phyloP scores from a whole-genome alignment of 35 echinoderm and acorn worm species.

The Holothuria glaberrima region DNA sequence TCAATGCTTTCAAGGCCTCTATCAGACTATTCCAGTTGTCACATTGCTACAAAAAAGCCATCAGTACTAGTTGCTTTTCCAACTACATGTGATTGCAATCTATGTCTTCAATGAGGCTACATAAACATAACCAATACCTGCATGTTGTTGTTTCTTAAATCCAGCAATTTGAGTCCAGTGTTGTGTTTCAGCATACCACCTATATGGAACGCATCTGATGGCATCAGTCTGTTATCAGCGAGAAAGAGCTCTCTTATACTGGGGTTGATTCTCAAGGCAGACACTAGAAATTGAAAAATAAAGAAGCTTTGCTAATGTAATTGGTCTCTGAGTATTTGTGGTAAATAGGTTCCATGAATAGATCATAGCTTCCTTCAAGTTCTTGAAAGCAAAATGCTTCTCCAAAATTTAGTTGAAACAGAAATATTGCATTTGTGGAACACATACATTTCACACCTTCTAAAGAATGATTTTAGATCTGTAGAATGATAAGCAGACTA shows the following conservation, averaged over 20 bases:
- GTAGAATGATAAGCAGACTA: no score
- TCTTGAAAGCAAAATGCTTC: no score
- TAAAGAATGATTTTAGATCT: no score
- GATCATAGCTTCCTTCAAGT: no score
- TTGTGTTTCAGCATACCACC: constrained; percentile 97
- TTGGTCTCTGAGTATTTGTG: no score
- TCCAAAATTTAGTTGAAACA: no score
- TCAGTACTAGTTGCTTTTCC: background rate
- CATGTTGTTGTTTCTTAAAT: constrained; percentile 95
- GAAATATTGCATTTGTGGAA: no score
- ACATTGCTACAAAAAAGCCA: background rate
- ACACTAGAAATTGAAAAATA: constrained; percentile 51
- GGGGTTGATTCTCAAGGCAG: constrained; percentile 80
- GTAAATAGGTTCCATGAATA: no score
- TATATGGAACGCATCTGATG: constrained; percentile 99
- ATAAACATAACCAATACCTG: constrained; percentile 61
- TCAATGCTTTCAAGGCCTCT: no score
- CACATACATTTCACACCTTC: no score
- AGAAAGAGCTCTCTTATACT: constrained; percentile 90
- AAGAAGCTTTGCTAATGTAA: background rate
- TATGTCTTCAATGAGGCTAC: no score
- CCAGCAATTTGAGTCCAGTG: constrained; percentile 88
- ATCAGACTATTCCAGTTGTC: background rate
- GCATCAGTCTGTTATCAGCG: constrained; percentile 93
- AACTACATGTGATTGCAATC: no score